Conservation (phyloP, 2,888 invertebrate genomes). For the Teleiodes luculella region DNA sequence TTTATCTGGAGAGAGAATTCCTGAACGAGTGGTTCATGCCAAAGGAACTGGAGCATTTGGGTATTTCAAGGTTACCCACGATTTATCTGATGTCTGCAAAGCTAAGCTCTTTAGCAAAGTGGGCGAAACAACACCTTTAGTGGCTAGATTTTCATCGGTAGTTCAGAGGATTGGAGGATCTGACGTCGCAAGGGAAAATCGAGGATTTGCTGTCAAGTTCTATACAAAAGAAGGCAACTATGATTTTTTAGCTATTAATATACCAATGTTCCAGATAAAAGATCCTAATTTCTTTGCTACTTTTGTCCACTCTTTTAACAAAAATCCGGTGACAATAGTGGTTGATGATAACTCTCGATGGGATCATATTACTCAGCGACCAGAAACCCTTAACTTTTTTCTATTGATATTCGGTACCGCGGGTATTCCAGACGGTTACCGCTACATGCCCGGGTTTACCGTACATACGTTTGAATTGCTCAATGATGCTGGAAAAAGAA, state of each 20-base stretch:
- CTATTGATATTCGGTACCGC: conserved; percentile 90
- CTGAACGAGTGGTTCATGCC: conserved; percentile 94
- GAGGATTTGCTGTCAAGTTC: conserved; percentile 94
- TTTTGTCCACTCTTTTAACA: conserved; percentile 94
- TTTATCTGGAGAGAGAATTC: conserved; percentile 92
- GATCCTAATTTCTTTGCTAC: conserved; percentile 92
- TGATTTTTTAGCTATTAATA: conserved; percentile 93
- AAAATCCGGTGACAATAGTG: conserved; percentile 91
- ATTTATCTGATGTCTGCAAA: conserved; percentile 85
- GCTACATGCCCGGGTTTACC: conserved; percentile 95
- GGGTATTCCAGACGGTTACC: conserved; percentile 92
- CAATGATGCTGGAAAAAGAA: conserved; percentile 82
- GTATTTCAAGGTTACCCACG: conserved; percentile 90
- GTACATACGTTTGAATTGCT: conserved; percentile 93
- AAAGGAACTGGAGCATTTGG: conserved; percentile 95
- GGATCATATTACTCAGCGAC: conserved; percentile 91
- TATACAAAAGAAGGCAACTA: conserved; percentile 93
- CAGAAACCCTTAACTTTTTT: conserved; percentile 90
- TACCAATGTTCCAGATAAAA: conserved; percentile 91
- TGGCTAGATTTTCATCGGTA: conserved; percentile 87
- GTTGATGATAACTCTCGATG: conserved; percentile 94
- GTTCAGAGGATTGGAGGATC: conserved; percentile 91
- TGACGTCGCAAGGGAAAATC: conserved; percentile 90
- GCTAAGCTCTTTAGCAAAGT: conserved; percentile 85
- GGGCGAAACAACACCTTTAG: conserved; percentile 88